A percentile compares a stretch with the other conserved stretches of the same genome.
Evolutionary conservation across 2,113 vertebrate genomes (phyloP).

Genomic region (Eulemur rufifrons): DNA sequence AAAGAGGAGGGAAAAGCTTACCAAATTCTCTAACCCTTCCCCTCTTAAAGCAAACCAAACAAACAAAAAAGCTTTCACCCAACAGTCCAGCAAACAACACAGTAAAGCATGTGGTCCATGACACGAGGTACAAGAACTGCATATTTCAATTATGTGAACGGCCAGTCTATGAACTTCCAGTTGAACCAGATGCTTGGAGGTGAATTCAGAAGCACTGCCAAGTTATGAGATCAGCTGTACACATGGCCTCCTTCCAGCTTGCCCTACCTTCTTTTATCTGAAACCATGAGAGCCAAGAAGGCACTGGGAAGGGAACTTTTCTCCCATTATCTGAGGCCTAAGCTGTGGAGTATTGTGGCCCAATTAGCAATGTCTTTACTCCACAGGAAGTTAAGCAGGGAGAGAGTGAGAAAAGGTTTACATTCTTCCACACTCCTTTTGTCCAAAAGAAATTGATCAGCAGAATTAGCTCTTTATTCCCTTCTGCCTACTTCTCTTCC

Average conservation of each 20-base stretch:
- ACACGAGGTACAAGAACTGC: not conserved
- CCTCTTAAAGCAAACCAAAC: slow-evolving; percentile 2
- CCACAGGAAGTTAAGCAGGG: not conserved
- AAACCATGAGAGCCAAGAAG: not conserved
- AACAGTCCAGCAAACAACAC: not conserved
- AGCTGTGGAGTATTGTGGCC: not conserved
- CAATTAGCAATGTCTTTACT: not conserved
- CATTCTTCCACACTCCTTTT: not conserved
- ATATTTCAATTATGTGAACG: not conserved
- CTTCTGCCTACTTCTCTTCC: not conserved
- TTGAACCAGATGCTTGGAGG: not conserved
- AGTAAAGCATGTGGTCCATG: not conserved
- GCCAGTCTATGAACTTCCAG: not conserved
- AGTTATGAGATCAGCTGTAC: not conserved
- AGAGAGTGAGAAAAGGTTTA: not conserved
- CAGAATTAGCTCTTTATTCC: not conserved
- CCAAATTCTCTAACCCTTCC: not conserved
- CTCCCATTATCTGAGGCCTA: not conserved
- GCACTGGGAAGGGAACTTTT: not conserved
- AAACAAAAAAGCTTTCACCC: not conserved
- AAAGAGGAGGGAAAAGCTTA: not conserved
- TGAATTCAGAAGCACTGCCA: slow-evolving; percentile 1
- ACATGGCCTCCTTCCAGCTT: not conserved
- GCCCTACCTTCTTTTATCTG: not conserved
- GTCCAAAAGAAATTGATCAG: not conserved